phyloP scores from a whole-genome alignment of 2,113 vertebrate genomes.

The Anoura caudifer region DNA sequence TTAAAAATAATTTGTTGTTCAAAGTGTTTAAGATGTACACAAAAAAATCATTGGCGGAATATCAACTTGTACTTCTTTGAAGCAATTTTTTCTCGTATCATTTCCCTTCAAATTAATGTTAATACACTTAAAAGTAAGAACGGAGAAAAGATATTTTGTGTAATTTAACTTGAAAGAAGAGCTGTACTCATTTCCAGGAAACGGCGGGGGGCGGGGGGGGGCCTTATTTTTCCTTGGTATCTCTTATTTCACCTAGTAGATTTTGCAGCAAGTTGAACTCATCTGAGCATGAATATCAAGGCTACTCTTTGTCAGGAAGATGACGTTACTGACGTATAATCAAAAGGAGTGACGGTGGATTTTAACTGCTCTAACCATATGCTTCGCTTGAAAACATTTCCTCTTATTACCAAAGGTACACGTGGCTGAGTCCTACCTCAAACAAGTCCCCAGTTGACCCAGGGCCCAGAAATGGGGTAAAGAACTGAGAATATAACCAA shows the following conservation, averaged over 20 bases:
- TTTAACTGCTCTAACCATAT: neutral
- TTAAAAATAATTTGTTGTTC: conserved; percentile 33
- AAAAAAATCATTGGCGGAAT: neutral
- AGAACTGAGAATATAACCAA: neutral
- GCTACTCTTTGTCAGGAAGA: neutral
- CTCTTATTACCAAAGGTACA: neutral
- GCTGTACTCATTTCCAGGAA: neutral
- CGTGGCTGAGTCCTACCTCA: neutral
- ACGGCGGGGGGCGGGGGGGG: neutral
- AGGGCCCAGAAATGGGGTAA: neutral
- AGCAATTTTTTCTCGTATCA: neutral
- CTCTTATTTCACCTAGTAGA: neutral
- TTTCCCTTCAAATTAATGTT: neutral
- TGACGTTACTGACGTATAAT: neutral
- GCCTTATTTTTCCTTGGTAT: neutral
- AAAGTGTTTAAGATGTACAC: neutral
- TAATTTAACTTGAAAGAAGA: neutral
- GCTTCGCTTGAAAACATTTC: neutral
- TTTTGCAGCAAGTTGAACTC: neutral
- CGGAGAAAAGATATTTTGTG: neutral
- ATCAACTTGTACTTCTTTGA: neutral
- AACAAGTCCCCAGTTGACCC: neutral
- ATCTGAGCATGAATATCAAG: neutral
- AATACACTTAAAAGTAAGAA: conserved; percentile 16
- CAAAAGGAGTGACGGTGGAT: neutral